Base-by-base conservation (phyloP, 2,113 vertebrate genomes). In the Ptychochromis oligacanthus region DNA sequence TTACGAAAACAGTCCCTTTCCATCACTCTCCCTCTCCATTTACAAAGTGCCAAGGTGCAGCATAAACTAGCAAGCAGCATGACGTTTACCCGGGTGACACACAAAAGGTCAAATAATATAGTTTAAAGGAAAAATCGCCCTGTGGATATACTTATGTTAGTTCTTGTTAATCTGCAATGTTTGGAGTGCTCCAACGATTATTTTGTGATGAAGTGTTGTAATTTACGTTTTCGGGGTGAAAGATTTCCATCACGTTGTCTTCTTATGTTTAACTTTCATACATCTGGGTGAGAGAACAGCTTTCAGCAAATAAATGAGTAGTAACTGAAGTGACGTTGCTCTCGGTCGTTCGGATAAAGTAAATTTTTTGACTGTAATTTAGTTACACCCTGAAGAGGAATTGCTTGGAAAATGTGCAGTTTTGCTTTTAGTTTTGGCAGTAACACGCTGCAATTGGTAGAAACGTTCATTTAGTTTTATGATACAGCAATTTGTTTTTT, bases 121-220 rank as follows among this genome's bases (percentile, higher is more conserved):
- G 26, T 38, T 64, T 52, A 24, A 26, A 78, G 67, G 55, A 78
- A 82, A 87, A 88, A 89, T 85, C 0, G 22, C 13, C 77, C 46
- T 38, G 36, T 75, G 77, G 52, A 87, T 92, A 26, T n/a, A 79
- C 77, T 87, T 82, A 79, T 80, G 80, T 87, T 59, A 84, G 75
- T 54, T 78, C 65, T 86, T 87, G 81, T 86, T 90, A 88, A 91
- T 90, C 86, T 85, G 82, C 28, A 77, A 38, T 77, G 75, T 84
- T 84, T 80, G 62, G 83, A 61, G 80, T 6, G 65, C 64, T 87
- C 54, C 55, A 58, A 36, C 62, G 26, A 56, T 87, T 84, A 88
- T 86, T 72, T 74, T 17, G 70, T 90, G 86, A 94, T 93, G 77
- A 86, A 88, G 82, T 91, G 86, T 72, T 13, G 82, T 36, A 59